phyloP scores from a whole-genome alignment of 1,140 invertebrate genomes.

The Andrena cerasifolii region DNA sequence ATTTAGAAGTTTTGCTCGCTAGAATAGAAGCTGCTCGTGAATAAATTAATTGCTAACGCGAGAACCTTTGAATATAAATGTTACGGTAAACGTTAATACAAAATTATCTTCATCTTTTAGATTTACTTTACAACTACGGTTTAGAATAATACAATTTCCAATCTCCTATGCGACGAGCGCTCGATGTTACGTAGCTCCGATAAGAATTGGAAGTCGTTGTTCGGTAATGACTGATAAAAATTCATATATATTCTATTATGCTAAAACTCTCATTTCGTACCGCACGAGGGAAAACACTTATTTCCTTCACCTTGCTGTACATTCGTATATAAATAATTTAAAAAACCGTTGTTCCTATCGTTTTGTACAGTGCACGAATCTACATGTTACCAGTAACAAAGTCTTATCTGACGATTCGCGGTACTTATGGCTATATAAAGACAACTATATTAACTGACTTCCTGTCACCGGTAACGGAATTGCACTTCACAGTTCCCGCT shows the following conservation, averaged over 20 bases:
- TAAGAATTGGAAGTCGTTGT: not conserved
- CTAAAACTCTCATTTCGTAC: not conserved
- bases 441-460: not conserved
- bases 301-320: not conserved
- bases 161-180: not conserved
- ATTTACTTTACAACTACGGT: not conserved
- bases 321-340: not conserved
- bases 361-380: constrained; percentile 1
- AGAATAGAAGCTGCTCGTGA: constrained; percentile 4
- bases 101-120: constrained; percentile 1
- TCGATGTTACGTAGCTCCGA: not conserved
- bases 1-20: not conserved
- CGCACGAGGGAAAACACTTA: not conserved
- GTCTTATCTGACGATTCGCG: constrained; percentile 11
- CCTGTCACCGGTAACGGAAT: not conserved
- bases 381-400: constrained; percentile 1
- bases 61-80: not conserved
- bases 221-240: not conserved
- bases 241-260: not conserved
- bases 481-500: constrained; percentile 4
- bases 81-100: constrained; percentile 10
- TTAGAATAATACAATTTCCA: not conserved
- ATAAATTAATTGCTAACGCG: not conserved
- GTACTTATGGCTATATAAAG: not conserved
- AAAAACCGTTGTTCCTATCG: not conserved